Base-by-base conservation (phyloP, 2,797 vertebrate genomes). In the Sarcophilus harrisii region DNA sequence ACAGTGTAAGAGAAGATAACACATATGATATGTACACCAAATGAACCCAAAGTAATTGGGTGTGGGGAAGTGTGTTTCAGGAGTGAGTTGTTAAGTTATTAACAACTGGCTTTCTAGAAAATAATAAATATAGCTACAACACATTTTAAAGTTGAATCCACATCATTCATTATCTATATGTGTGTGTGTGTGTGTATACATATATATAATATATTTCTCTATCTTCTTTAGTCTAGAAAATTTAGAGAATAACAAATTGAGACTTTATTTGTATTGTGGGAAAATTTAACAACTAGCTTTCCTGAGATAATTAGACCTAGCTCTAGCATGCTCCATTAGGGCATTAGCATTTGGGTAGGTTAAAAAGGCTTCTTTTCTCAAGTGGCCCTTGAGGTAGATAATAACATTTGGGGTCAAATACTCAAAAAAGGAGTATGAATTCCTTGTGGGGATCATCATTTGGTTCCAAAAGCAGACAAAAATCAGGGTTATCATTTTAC, bases 401-500 rank as follows among this genome's bases (percentile, higher is more conserved):
- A 49, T 81, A 27, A 81, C 38, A 24, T 45, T 81, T 81, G 38
- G 73, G 21, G 21, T 81, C 38, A 81, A 81, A 45, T 81, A 45
- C 6, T 3, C 38, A 18, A 0, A 45, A 87, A 87, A 87, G 73
- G 8, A 49, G 38, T 49, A 45, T 45, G 38, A 45, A 87, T 87
- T 87, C 66, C 18, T 87, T 87, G 10, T 87, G 73, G 38, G 13
- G 21, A 87, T 45, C 38, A 49, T 87, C 73, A 49, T 5, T 87
- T 24, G 38, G 9, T 38, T 49, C 21, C 21, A 49, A 49, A 87
- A 3, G 45, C 3, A 45, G n/a, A 87, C 45, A 24, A 92, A 95
- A 96, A 24, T 91, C 90, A 66, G 4, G 5, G n/a, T 38, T 90
- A 27, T 66, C 89, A 58, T 73, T 90, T 87, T 90, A 87, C 81